These are phyloP conservation scores for Zaprionus gabonicus DNA, from an alignment of 1,140 invertebrate genomes.

Conservation along the genomic window DNA sequence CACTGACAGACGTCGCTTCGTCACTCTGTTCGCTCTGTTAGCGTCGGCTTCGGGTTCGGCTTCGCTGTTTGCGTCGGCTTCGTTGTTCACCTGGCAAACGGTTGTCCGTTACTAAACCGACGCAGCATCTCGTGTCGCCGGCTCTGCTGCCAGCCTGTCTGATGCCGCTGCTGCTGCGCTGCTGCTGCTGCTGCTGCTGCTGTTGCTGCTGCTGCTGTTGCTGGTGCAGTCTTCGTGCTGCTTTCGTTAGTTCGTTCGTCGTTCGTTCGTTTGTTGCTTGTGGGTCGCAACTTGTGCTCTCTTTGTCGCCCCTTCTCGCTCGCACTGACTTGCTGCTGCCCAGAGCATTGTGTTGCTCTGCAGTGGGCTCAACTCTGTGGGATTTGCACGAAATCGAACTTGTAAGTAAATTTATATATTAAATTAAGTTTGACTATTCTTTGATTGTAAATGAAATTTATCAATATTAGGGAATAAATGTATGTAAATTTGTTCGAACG, in stretches of 20 bases:
- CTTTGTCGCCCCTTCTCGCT: constrained; percentile 24
- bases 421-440: too few relatives aligned
- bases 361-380: neutral
- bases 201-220: constrained; percentile 40
- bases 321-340: constrained; percentile 24
- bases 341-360: constrained; percentile 15
- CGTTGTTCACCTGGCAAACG: constrained; percentile 75
- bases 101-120: constrained; percentile 59
- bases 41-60: constrained; percentile 16
- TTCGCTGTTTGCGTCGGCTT: constrained; percentile 38
- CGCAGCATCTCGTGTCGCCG: constrained; percentile 53
- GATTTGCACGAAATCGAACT: neutral
- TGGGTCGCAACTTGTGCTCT: constrained; percentile 37
- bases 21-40: constrained; percentile 18
- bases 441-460: neutral
- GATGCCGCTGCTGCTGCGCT: constrained; percentile 26
- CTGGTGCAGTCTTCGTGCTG: constrained; percentile 34
- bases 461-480: too few relatives aligned
- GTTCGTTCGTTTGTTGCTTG: constrained; percentile 17
- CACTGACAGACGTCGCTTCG: constrained; percentile 7
- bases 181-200: constrained; percentile 39
- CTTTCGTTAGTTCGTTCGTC: constrained; percentile 2
- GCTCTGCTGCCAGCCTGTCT: constrained; percentile 14
- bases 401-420: too few relatives aligned
- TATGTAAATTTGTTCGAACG: too few relatives aligned